These are phyloP conservation scores for Torymus tubicola DNA, from an alignment of 2,888 invertebrate genomes.

Conservation along the genomic window DNA sequence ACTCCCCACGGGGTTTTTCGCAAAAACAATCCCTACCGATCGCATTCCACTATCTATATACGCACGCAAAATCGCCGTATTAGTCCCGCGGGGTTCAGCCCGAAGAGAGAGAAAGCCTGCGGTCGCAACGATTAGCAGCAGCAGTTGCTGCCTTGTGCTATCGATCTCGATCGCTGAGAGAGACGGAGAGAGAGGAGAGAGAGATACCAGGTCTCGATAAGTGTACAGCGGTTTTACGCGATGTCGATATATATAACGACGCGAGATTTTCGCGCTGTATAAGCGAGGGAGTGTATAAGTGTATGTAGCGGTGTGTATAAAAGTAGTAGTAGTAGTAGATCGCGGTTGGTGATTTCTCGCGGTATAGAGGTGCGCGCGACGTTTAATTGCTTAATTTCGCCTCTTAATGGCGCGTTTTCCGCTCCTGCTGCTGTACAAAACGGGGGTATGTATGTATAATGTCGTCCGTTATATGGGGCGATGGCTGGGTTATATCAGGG, in stretches of 20 bases:
- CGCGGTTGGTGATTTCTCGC: constrained; percentile 6
- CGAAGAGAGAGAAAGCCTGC: constrained; percentile 49
- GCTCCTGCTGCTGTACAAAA: background rate
- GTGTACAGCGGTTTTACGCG: background rate
- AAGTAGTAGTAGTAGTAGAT: background rate
- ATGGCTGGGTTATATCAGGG: background rate
- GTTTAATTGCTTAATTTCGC: constrained; percentile 47
- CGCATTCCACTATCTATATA: background rate
- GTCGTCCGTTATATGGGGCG: constrained; percentile 9
- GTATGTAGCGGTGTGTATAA: no score
- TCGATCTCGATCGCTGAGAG: constrained; percentile 51
- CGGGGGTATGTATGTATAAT: background rate
- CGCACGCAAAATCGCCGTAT: constrained; percentile 40
- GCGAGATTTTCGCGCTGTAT: no score
- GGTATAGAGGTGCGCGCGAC: background rate
- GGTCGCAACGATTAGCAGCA: constrained; percentile 42
- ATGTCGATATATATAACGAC: no score
- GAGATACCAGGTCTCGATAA: constrained; percentile 54
- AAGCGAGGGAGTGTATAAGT: no score
- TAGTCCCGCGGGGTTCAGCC: constrained; percentile 28
- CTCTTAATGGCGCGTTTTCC: constrained; percentile 5
- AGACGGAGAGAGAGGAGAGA: no score
- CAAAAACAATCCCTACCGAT: constrained; percentile 24
- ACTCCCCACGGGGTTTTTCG: no score
- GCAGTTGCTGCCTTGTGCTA: constrained; percentile 38